These are phyloP conservation scores for Lampris incognitus DNA, from an alignment of 2,113 vertebrate species.

Conservation along the genomic window DNA sequence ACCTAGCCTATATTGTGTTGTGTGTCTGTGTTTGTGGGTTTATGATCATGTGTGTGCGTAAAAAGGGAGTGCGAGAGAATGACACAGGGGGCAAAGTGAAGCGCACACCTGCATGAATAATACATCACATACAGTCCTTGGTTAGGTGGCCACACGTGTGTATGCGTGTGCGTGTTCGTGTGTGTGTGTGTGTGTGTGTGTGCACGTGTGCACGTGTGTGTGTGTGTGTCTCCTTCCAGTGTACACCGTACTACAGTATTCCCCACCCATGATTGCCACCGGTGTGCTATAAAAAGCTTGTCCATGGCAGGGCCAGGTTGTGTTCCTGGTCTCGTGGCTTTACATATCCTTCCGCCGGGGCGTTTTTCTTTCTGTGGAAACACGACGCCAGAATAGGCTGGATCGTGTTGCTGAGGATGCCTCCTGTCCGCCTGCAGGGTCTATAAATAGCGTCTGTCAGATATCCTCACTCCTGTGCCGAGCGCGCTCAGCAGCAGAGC, in stretches of 20 bases:
- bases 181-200: too few relatives aligned
- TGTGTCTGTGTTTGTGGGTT: constrained; percentile 17
- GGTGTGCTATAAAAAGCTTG: constrained; percentile 41
- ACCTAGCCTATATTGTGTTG: constrained; percentile 5
- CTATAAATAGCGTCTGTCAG: constrained; percentile 84
- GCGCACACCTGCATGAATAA: constrained; percentile 66
- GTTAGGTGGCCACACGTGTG: constrained; percentile 34
- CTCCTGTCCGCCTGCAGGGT: constrained; percentile 70
- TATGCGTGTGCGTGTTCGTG: too few relatives aligned
- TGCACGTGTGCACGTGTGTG: too few relatives aligned
- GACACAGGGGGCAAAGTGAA: constrained; percentile 8
- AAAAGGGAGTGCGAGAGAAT: background rate
- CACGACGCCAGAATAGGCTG: constrained; percentile 66
- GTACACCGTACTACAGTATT: constrained; percentile 32
- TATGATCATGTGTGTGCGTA: constrained; percentile 23
- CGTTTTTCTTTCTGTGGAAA: constrained; percentile 56
- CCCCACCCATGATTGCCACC: constrained; percentile 38
- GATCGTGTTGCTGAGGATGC: constrained; percentile 76
- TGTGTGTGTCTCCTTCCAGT: constrained; percentile 40
- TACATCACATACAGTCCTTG: constrained; percentile 51
- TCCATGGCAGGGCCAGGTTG: constrained; percentile 44
- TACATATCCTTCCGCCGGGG: constrained; percentile 48
- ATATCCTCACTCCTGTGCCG: constrained; percentile 79
- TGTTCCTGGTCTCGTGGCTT: constrained; percentile 48
- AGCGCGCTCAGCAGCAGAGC: constrained; percentile 67